A percentile compares a stretch with the other conserved stretches of the same genome.
These are phyloP conservation scores for Coenonympha arcania DNA, from an alignment of 2,888 invertebrate species.

Conservation along the genomic window DNA sequence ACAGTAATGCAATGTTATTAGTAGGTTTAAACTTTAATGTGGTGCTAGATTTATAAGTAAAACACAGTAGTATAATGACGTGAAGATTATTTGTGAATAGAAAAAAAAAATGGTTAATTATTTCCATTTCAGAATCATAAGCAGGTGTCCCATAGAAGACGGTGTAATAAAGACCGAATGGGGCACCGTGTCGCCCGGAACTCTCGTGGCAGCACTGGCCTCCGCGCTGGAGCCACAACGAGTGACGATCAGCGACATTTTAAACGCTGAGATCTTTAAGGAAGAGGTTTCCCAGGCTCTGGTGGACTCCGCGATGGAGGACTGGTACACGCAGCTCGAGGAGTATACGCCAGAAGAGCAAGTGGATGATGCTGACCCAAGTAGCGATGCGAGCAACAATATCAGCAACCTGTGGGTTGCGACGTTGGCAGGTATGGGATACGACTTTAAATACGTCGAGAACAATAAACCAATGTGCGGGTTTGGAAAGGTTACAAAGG, in stretches of 20 bases:
- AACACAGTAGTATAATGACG: too few species aligned
- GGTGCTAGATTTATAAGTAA: too few species aligned
- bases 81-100: too few species aligned
- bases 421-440: constrained; percentile 76
- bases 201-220: constrained; percentile 75
- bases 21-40: too few species aligned
- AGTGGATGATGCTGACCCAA: constrained; percentile 34
- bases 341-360: too few species aligned
- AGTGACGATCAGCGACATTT: constrained; percentile 66
- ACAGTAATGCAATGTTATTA: too few species aligned
- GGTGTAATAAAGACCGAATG: constrained; percentile 78
- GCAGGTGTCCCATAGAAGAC: constrained; percentile 77
- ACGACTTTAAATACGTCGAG: too few species aligned
- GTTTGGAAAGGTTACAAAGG: too few species aligned
- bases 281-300: constrained; percentile 56
- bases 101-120: too few species aligned
- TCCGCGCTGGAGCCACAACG: constrained; percentile 76
- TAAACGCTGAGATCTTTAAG: constrained; percentile 55
- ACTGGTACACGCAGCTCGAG: constrained; percentile 56
- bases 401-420: constrained; percentile 77
- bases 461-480: too few species aligned
- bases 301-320: constrained; percentile 50
- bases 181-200: constrained; percentile 76
- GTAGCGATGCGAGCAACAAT: constrained; percentile 28
- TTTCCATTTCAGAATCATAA: constrained; percentile 49